These are phyloP conservation scores for Rhinichthys osculus DNA, from an alignment of 2,797 vertebrate species.

Conservation along the genomic window DNA sequence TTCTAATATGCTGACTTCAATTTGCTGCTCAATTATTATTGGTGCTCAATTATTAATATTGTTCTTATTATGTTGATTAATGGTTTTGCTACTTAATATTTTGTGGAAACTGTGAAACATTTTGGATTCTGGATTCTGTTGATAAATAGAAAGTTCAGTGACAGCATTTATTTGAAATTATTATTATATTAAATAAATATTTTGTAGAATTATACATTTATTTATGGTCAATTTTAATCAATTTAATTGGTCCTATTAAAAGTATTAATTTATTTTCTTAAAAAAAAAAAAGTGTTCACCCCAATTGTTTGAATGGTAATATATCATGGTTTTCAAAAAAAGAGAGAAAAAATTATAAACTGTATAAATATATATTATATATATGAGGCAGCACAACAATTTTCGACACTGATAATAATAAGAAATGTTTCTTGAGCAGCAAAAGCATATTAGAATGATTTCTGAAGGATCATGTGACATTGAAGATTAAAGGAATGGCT, in stretches of 20 bases:
- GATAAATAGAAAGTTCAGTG: background rate
- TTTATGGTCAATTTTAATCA: background rate
- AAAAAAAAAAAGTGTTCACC: too few species aligned
- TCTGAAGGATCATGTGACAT: background rate
- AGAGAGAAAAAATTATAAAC: background rate
- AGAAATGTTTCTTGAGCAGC: background rate
- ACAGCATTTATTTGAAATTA: background rate
- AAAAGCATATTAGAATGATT: background rate
- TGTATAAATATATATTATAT: too few species aligned
- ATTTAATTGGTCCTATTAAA: too few species aligned
- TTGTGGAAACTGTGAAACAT: background rate
- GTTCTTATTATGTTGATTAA: background rate
- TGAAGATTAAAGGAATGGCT: background rate
- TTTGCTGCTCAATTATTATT: background rate
- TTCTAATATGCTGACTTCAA: background rate
- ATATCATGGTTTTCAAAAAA: background rate
- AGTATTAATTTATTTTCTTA: background rate
- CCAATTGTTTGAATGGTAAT: background rate
- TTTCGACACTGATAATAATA: background rate
- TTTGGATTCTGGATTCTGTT: background rate
- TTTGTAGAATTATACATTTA: background rate
- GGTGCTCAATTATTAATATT: background rate
- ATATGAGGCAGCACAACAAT: background rate
- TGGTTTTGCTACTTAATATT: background rate
- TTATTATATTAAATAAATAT: background rate